These are phyloP conservation scores for Sialis lutaria DNA, from an alignment of 2,888 invertebrate genomes.

Conservation along the genomic window DNA sequence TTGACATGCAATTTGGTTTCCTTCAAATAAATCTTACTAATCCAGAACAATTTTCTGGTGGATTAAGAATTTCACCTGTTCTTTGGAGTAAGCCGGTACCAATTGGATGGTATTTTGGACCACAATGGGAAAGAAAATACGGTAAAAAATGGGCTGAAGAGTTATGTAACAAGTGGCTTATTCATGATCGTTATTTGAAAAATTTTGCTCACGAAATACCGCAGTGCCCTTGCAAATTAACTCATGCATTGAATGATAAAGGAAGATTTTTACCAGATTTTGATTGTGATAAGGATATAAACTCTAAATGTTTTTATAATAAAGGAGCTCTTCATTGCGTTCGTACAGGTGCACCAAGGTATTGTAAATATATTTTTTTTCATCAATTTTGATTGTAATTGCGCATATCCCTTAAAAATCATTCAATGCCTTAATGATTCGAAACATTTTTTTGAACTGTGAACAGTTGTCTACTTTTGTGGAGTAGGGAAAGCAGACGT, in stretches of 20 bases:
- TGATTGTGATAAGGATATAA: constrained; percentile 81
- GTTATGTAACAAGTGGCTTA: constrained; percentile 82
- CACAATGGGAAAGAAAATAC: constrained; percentile 70
- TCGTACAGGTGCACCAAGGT: constrained; percentile 79
- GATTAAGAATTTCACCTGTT: constrained; percentile 24
- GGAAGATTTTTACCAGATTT: constrained; percentile 84
- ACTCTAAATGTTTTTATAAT: constrained; percentile 75
- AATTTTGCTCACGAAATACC: constrained; percentile 72
- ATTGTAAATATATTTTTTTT: constrained; percentile 20
- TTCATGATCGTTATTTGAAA: constrained; percentile 62
- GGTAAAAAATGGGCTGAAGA: constrained; percentile 69
- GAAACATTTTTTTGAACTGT: no score
- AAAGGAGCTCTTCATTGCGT: constrained; percentile 86
- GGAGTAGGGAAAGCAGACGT: no score
- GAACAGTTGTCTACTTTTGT: no score
- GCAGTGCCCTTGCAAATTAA: constrained; percentile 80
- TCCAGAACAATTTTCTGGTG: constrained; percentile 19
- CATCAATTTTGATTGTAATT: constrained; percentile 1
- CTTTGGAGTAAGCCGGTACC: constrained; percentile 89
- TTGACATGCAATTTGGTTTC: constrained; percentile 71
- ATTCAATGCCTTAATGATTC: no score
- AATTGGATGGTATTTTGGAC: constrained; percentile 79
- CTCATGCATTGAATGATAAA: constrained; percentile 81
- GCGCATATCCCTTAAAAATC: no score
- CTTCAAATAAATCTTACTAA: constrained; percentile 69